phyloP scores from a whole-genome alignment of 92 coral and sea anemone genomes.

The Desmophyllum pertusum region DNA sequence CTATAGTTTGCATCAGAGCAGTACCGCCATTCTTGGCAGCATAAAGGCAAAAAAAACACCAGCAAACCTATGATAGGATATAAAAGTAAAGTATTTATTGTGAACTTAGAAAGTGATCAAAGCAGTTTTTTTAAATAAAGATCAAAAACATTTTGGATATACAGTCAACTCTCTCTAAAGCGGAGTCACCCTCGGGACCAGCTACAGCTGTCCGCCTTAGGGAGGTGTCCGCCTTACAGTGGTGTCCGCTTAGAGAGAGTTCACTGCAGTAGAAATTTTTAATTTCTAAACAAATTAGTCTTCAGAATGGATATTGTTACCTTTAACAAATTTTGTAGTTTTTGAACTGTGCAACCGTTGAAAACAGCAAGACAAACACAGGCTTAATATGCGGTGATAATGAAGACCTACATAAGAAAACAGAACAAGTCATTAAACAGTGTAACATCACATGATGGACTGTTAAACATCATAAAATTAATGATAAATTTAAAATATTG shows the following conservation, averaged over 20 bases:
- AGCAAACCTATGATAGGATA: constrained; percentile 63
- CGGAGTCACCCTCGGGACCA: too few relatives aligned
- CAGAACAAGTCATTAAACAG: not conserved
- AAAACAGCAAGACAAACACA: constrained; percentile 83
- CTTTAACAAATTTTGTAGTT: constrained; percentile 96
- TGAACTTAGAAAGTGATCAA: not conserved
- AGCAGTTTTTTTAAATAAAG: too few relatives aligned
- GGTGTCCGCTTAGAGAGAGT: too few relatives aligned
- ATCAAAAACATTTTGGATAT: too few relatives aligned
- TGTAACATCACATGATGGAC: too few relatives aligned
- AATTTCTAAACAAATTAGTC: not conserved
- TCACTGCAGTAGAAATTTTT: too few relatives aligned
- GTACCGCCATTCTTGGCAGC: constrained; percentile 85
- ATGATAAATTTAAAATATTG: not conserved
- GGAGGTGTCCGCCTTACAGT: too few relatives aligned
- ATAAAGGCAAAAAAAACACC: constrained; percentile 91
- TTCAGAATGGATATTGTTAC: constrained; percentile 29
- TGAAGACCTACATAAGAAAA: constrained; percentile 43
- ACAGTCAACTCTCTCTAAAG: too few relatives aligned
- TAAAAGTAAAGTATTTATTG: not conserved
- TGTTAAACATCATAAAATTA: not conserved
- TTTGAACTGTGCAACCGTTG: constrained; percentile 94
- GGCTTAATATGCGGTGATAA: constrained; percentile 77
- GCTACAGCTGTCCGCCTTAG: too few relatives aligned
- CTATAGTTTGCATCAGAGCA: constrained; percentile 72